Percentiles rank a stretch among this genome's conserved stretches.
These are phyloP conservation scores for Exocentrus adspersus DNA, from an alignment of 2,888 invertebrate species.

Conservation along the genomic window DNA sequence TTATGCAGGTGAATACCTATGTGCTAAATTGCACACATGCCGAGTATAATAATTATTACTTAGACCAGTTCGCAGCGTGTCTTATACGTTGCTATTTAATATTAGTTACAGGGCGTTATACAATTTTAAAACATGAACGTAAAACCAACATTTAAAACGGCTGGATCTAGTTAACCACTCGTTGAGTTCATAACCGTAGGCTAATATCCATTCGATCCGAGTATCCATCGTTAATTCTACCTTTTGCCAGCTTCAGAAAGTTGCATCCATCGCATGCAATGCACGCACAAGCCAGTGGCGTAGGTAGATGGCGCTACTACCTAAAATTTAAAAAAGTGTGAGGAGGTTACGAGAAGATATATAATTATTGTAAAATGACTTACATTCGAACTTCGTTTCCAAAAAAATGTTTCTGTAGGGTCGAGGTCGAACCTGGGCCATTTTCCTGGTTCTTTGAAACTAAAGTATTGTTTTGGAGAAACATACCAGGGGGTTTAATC, in stretches of 20 bases:
- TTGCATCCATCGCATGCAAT: not conserved
- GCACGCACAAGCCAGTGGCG: not conserved
- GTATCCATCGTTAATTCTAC: too few relatives aligned
- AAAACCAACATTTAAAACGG: slow-evolving; percentile 9
- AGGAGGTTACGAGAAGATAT: too few relatives aligned
- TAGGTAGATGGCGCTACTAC: not conserved
- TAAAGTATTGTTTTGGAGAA: too few relatives aligned
- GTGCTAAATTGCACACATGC: not conserved
- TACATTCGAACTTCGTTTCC: too few relatives aligned
- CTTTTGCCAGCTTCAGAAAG: slow-evolving; percentile 11
- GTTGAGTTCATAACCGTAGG: slow-evolving; percentile 14
- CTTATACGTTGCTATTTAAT: slow-evolving; percentile 1
- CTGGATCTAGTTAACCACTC: slow-evolving; percentile 12
- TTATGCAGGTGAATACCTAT: not conserved
- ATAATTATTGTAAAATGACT: too few relatives aligned
- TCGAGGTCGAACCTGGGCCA: too few relatives aligned
- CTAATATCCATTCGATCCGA: not conserved
- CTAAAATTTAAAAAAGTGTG: too few relatives aligned
- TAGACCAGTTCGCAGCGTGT: not conserved
- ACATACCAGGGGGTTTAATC: too few relatives aligned
- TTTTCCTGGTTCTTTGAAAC: too few relatives aligned
- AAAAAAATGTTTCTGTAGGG: too few relatives aligned
- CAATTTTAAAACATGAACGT: slow-evolving; percentile 11
- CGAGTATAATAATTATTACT: too few relatives aligned
- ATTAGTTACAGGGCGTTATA: slow-evolving; percentile 2